Evolutionary conservation across 2,888 invertebrate species (phyloP), one percentile per base, ranked within the genome.

Genomic region (Augochlorella aurata): DNA sequence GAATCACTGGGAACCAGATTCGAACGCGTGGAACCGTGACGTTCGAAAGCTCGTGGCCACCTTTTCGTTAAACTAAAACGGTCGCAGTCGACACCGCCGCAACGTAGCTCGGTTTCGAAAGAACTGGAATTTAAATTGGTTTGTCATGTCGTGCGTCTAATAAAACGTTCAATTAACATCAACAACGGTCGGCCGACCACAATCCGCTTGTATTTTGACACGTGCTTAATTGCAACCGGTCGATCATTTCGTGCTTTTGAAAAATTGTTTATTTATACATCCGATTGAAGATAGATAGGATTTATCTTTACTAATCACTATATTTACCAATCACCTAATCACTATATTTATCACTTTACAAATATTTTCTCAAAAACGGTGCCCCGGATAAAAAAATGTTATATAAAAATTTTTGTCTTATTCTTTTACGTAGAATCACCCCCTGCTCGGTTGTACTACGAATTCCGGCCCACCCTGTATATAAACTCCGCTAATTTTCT

Each of bases 1-100:
- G 24, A 77, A 65, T 77, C 65, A 58, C 24, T 65, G 69, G 77
- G 38, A 77, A 79, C 65, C 44, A 65, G 65, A 79, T 76, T 24
- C 38, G n/a, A 21, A 58, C 47, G 38, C 77, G 45, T 38, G 44
- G 54, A 45, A 66, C 52, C 77, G 77, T 66, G 72, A 76, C 77
- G 68, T 12, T 69, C 14, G 50, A 75, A 75, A 67, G n/a, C 44
- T n/a, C 2, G 24, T 16, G 38, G 54, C 21, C 38, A 21, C 47
- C n/a, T 21, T 50, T 70, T 58, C 47, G 18, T 63, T 50, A 24
- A 76, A 52, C 44, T 63, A 44, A 24, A 76, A 52, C 44, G 68
- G 49, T 61, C 29, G 50, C 50, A 1, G 10, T 45, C n/a, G n/a
- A 21, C 71, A 29, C 44, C 38, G 44, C 1, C 29, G 7, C 38